Conservation (phyloP, 2,888 invertebrate genomes). For the Luperina testacea region DNA sequence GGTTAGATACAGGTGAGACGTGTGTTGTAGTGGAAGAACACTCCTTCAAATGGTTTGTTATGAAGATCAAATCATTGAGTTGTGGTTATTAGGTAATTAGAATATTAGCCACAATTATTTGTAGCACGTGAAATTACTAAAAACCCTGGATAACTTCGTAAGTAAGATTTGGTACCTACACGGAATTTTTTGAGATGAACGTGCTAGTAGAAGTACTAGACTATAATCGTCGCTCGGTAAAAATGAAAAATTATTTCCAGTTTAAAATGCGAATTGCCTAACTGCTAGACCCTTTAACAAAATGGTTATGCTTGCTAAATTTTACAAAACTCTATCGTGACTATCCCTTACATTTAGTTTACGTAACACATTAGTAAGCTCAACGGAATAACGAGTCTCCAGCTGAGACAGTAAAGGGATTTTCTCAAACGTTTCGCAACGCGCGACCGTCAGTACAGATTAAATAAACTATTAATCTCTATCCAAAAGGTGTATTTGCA, state of each 20-base stretch:
- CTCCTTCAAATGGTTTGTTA: conserved; percentile 24
- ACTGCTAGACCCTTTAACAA: neutral
- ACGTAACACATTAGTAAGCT: conserved; percentile 47
- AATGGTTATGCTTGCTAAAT: neutral
- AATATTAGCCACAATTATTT: neutral
- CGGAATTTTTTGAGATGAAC: neutral
- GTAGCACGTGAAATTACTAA: neutral
- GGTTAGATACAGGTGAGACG: conserved; percentile 53
- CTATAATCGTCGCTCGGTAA: neutral
- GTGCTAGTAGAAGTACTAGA: neutral
- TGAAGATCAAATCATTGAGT: conserved; percentile 5
- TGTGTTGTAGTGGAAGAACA: conserved; percentile 28
- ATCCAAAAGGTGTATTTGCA: conserved; percentile 68
- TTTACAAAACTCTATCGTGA: neutral
- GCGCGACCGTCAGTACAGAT: conserved; percentile 58
- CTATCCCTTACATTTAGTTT: neutral
- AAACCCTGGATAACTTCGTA: neutral
- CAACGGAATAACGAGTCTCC: conserved; percentile 26
- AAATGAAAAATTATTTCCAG: neutral
- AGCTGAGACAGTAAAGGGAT: conserved; percentile 59
- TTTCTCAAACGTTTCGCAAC: conserved; percentile 51
- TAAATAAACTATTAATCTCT: conserved; percentile 67
- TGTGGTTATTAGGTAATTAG: neutral
- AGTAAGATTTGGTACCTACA: neutral
- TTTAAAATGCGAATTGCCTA: neutral